These are phyloP conservation scores for Trichacis sp. DNA, from an alignment of 2,888 invertebrate genomes.

Conservation along the genomic window DNA sequence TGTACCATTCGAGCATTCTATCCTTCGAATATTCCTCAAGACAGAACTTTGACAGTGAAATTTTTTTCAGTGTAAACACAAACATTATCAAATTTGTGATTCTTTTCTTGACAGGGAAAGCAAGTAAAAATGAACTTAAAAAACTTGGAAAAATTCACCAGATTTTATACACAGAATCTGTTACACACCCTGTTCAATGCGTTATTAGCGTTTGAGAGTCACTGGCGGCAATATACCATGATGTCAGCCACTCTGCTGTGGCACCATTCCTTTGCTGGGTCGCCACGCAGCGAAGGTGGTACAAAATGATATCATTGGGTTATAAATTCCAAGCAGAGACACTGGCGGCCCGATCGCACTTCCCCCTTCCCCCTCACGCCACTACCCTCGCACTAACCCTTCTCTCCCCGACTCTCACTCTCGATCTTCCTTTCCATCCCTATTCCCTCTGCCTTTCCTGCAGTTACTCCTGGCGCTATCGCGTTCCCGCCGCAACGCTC, in stretches of 20 bases:
- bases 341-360: constrained; percentile 60
- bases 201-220: constrained; percentile 62
- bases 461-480: constrained; percentile 70
- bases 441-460: constrained; percentile 64
- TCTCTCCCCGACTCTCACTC: constrained; percentile 68
- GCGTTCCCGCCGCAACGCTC: constrained; percentile 67
- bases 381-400: constrained; percentile 24
- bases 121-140: no score
- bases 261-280: constrained; percentile 50
- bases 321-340: constrained; percentile 68
- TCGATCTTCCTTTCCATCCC: constrained; percentile 73
- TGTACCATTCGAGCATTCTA: neutral
- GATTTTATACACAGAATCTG: no score
- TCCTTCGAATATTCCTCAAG: no score
- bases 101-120: no score
- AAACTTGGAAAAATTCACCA: no score
- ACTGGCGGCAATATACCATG: constrained; percentile 67
- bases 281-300: constrained; percentile 57
- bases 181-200: neutral
- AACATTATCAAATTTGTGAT: no score
- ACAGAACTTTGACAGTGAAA: no score
- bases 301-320: constrained; percentile 69
- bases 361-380: constrained; percentile 40
- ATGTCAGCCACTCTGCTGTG: constrained; percentile 64
- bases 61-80: no score